phyloP scores from a whole-genome alignment of 2,113 vertebrate genomes.

The Lagenorhynchus albirostris region DNA sequence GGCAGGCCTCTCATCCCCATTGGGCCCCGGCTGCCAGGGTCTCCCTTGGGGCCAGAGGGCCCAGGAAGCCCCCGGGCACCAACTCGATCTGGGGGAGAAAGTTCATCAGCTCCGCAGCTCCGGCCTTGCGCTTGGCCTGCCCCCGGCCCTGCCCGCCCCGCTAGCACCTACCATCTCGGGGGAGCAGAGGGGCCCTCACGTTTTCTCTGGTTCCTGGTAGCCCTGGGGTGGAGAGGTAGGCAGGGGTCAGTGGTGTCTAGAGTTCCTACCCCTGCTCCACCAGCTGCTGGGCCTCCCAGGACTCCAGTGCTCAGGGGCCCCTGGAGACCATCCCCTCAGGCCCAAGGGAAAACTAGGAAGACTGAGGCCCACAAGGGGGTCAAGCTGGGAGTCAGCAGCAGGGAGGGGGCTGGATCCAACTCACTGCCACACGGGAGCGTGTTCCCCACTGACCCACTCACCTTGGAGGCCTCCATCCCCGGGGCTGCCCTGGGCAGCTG shows the following conservation, averaged over 20 bases:
- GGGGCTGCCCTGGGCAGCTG: conserved; percentile 84
- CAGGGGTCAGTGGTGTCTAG: not conserved
- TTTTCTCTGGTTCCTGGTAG: conserved; percentile 47
- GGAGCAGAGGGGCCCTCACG: not conserved
- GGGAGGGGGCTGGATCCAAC: too few species aligned
- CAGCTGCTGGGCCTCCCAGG: not conserved
- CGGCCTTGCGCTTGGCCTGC: not conserved
- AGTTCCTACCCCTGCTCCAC: not conserved
- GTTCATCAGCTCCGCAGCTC: not conserved
- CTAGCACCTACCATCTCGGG: conserved; percentile 52
- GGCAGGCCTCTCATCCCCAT: conserved; percentile 86
- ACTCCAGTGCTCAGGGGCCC: not conserved
- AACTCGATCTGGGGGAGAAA: conserved; percentile 30
- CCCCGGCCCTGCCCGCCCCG: not conserved
- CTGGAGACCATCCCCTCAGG: not conserved
- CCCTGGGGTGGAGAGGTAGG: not conserved
- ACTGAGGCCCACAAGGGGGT: not conserved
- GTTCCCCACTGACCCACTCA: conserved; percentile 39
- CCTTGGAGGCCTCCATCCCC: conserved; percentile 86
- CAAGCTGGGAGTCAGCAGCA: not conserved
- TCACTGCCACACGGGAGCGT: not conserved
- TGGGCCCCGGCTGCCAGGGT: conserved; percentile 83
- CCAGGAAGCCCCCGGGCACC: conserved; percentile 69
- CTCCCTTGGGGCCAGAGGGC: conserved; percentile 86
- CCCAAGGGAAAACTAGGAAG: not conserved